phyloP scores from a whole-genome alignment of 2,113 vertebrate species.

The Setophaga coronata region DNA sequence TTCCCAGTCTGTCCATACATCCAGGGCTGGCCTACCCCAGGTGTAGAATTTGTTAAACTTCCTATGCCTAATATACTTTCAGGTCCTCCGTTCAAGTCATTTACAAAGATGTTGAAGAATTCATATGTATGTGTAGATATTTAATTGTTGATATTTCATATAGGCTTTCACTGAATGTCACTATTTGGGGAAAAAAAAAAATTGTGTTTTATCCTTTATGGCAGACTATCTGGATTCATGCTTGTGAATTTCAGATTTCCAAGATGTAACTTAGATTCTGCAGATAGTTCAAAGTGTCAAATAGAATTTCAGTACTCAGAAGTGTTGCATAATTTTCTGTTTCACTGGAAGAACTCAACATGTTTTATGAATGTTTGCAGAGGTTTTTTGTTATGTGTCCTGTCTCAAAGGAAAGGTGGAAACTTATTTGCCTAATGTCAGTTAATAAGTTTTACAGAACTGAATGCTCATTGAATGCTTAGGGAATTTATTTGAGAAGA shows the following conservation, averaged over 20 bases:
- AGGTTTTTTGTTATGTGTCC: neutral
- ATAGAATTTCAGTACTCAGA: neutral
- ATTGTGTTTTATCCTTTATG: neutral
- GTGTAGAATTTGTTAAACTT: neutral
- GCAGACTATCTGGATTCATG: neutral
- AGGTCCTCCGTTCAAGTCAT: too few relatives aligned
- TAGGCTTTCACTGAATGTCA: neutral
- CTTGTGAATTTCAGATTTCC: neutral
- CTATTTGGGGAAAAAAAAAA: neutral
- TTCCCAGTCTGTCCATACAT: fast-evolving
- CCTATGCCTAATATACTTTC: neutral
- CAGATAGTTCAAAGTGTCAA: neutral
- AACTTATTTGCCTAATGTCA: neutral
- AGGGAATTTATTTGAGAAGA: neutral
- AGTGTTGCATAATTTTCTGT: neutral
- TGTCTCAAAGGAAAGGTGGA: neutral
- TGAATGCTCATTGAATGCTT: neutral
- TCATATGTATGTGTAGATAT: neutral
- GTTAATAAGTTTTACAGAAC: neutral
- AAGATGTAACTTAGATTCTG: neutral
- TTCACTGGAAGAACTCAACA: neutral
- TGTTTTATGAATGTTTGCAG: neutral
- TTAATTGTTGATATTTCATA: neutral
- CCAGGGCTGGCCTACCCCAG: neutral
- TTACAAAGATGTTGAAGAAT: neutral